Conservation (phyloP, 2,888 invertebrate species). For the Phaonia tiefii region DNA sequence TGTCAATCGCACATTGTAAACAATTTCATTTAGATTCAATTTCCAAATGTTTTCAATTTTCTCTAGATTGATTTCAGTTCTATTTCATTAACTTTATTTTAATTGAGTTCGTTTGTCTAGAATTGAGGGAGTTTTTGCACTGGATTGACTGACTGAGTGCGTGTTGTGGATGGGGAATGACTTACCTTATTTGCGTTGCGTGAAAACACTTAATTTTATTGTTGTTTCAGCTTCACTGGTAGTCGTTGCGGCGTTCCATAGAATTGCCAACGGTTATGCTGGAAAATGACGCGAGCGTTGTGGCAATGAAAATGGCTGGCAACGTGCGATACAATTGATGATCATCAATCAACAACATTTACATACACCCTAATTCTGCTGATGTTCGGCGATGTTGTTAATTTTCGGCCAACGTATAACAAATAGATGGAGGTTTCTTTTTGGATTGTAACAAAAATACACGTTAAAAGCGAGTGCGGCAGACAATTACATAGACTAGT, state of each 20-base stretch:
- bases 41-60: background rate
- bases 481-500: constrained; percentile 1
- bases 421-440: constrained; percentile 33
- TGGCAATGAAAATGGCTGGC: constrained; percentile 17
- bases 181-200: constrained; percentile 16
- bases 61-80: background rate
- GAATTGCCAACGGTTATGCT: constrained; percentile 2
- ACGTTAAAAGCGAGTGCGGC: constrained; percentile 27
- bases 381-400: constrained; percentile 20
- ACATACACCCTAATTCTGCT: constrained; percentile 12
- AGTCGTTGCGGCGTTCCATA: background rate
- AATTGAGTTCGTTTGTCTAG: constrained; percentile 3
- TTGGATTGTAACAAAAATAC: constrained; percentile 36
- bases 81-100: background rate
- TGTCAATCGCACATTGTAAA: background rate
- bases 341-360: constrained; percentile 51
- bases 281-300: background rate
- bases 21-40: background rate
- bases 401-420: constrained; percentile 51
- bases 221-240: constrained; percentile 32
- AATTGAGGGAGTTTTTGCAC: too few species aligned
- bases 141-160: background rate
- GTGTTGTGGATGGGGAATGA: constrained; percentile 1
- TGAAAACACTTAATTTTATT: constrained; percentile 45
- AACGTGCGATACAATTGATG: constrained; percentile 31